phyloP scores from a whole-genome alignment of 1,140 invertebrate species.

The Meloidogyne floridensis region DNA sequence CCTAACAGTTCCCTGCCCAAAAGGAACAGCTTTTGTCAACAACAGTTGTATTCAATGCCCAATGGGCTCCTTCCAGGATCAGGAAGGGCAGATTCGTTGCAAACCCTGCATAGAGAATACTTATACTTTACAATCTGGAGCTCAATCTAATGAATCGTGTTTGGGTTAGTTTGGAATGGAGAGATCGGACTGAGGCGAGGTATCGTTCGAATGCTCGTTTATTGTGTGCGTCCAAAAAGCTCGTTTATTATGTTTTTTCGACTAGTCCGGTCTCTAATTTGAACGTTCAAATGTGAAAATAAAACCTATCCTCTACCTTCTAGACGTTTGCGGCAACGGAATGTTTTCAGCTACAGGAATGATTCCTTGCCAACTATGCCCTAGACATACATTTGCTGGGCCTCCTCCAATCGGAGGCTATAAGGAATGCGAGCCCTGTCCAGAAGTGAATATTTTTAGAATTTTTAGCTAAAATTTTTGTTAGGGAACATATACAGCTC shows the following conservation, averaged over 20 bases:
- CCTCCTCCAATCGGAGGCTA: slow-evolving; percentile 82
- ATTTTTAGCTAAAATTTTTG: not conserved
- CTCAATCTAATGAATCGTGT: slow-evolving; percentile 24
- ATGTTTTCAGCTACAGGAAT: slow-evolving; percentile 91
- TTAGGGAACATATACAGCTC: slow-evolving; percentile 79
- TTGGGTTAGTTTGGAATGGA: not conserved
- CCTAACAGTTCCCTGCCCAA: slow-evolving; percentile 62
- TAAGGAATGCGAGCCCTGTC: slow-evolving; percentile 89
- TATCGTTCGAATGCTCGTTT: too few species aligned
- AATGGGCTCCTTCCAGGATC: slow-evolving; percentile 78
- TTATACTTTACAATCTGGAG: slow-evolving; percentile 74
- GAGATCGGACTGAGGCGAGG: too few species aligned
- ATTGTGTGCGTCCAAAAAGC: too few species aligned
- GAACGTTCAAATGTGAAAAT: too few species aligned
- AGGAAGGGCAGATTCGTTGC: slow-evolving; percentile 82
- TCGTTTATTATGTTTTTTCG: too few species aligned
- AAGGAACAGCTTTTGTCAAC: slow-evolving; percentile 62
- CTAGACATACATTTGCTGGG: slow-evolving; percentile 84
- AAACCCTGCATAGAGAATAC: slow-evolving; percentile 84
- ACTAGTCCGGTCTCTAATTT: too few species aligned
- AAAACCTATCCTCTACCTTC: not conserved
- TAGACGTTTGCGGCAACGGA: slow-evolving; percentile 86
- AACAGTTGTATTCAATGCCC: slow-evolving; percentile 66
- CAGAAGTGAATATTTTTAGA: slow-evolving; percentile 72
- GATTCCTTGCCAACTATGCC: slow-evolving; percentile 91